These are phyloP conservation scores for Metalampra italica DNA, from an alignment of 2,888 invertebrate species.

Conservation along the genomic window DNA sequence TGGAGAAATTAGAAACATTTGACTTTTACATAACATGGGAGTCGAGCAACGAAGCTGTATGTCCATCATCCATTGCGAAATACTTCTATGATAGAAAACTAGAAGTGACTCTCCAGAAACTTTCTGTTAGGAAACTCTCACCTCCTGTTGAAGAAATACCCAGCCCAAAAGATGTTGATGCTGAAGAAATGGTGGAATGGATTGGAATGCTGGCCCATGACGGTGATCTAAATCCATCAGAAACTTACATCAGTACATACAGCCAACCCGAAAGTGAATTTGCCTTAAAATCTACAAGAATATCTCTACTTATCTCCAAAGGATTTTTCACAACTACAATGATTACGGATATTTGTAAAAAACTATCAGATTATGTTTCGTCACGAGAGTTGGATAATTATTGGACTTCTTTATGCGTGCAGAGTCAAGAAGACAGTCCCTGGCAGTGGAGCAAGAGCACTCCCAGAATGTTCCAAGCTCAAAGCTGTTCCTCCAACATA, in stretches of 20 bases:
- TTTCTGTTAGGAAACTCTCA: constrained; percentile 29
- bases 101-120: constrained; percentile 32
- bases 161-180: constrained; percentile 41
- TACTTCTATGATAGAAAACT: constrained; percentile 52
- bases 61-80: constrained; percentile 66
- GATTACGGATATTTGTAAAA: constrained; percentile 35
- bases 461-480: constrained; percentile 53
- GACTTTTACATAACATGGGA: constrained; percentile 56
- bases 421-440: constrained; percentile 51
- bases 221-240: constrained; percentile 38
- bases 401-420: constrained; percentile 56
- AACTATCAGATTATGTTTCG: constrained; percentile 37
- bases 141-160: constrained; percentile 51
- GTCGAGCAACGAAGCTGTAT: constrained; percentile 46
- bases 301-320: constrained; percentile 45
- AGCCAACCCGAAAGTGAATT: constrained; percentile 45
- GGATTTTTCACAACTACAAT: constrained; percentile 49
- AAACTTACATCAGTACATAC: constrained; percentile 57
- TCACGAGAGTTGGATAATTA: constrained; percentile 42
- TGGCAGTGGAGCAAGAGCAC: constrained; percentile 51
- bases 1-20: constrained; percentile 45
- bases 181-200: constrained; percentile 65
- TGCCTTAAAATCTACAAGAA: constrained; percentile 46
- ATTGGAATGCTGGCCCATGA: constrained; percentile 53
- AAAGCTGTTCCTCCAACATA: constrained; percentile 50